Base-by-base conservation (phyloP, 1,140 invertebrate genomes). In the Psilanteris sp. region DNA sequence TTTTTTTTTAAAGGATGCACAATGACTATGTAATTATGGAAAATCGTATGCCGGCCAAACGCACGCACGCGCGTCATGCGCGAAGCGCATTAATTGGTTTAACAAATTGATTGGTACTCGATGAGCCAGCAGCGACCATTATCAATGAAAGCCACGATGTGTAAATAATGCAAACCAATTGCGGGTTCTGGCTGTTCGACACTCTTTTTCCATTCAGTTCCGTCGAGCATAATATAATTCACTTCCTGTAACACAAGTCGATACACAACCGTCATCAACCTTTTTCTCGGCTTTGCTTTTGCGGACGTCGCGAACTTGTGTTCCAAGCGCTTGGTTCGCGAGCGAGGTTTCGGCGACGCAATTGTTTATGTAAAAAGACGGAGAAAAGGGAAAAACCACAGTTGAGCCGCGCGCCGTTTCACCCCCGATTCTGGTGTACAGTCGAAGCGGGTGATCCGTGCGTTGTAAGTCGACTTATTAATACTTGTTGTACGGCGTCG, bases 91-190 rank as follows among this genome's bases (percentile, higher is more conserved):
- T 44, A 31, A 44, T 1, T 27, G 13, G 18, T 29, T 48, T n/a
- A n/a, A n/a, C 13, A 24, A 37, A 55, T n/a, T 44, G 15, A 41
- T 29, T 13, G 27, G 67, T 78, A 83, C 59, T 81, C 79, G 84
- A 87, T 88, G 85, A 85, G 85, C 81, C 82, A 87, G 83, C 87
- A 88, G 87, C 87, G 87, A 88, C 87, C 87, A 88, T 88, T 87
- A 88, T 88, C 86, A 85, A 68, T 87, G 86, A 88, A 88, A 87
- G 76, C 67, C 46, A 22, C 26, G 46, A 7, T 6, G 26, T 54
- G 36, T 52, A 37, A 62, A 48, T 62, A 37, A 26, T 43, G 11
- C 18, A 14, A n/a, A 14, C 11, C 9, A 43, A 43, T 8, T 9
- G 20, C 29, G 22, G 22, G 15, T 37, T 39, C 22, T 57, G 16